phyloP scores from a whole-genome alignment of 1,140 invertebrate species.

The Pomacea maculata region DNA sequence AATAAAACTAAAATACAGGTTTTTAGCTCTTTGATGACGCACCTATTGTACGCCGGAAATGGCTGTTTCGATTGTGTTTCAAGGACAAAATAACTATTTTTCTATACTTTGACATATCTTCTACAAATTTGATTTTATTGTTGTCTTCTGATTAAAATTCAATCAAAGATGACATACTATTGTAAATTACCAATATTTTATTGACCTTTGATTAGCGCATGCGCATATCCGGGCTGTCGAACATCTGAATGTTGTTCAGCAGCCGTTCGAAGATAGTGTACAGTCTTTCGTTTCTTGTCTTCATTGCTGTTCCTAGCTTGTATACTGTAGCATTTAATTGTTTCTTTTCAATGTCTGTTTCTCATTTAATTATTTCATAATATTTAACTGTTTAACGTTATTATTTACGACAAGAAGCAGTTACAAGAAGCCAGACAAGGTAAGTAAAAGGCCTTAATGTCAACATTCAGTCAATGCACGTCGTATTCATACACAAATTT shows the following conservation, averaged over 20 bases:
- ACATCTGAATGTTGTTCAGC: slow-evolving; percentile 46
- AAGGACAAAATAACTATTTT: too few species aligned
- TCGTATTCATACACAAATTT: slow-evolving; percentile 4
- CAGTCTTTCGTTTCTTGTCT: slow-evolving; percentile 34
- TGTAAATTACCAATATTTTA: slow-evolving; percentile 1
- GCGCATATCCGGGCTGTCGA: slow-evolving; percentile 37
- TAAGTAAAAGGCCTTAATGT: slow-evolving; percentile 19
- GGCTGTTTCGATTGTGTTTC: too few species aligned
- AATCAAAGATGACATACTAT: neutral
- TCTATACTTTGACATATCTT: too few species aligned
- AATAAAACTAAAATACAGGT: too few species aligned
- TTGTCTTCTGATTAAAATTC: neutral
- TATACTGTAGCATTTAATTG: slow-evolving; percentile 26
- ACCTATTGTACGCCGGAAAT: too few species aligned
- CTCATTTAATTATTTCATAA: slow-evolving; percentile 23
- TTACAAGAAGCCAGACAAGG: slow-evolving; percentile 25
- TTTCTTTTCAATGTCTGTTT: slow-evolving; percentile 20
- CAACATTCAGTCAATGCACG: slow-evolving; percentile 16
- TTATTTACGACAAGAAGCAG: slow-evolving; percentile 30
- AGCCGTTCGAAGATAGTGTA: slow-evolving; percentile 41
- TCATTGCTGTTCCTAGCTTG: slow-evolving; percentile 18
- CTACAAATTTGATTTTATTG: too few species aligned
- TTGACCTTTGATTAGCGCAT: slow-evolving; percentile 33
- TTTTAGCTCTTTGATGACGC: too few species aligned
- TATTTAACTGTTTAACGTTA: slow-evolving; percentile 21